Evolutionary conservation across 2,888 invertebrate genomes (phyloP).

Genomic region (Herminia tarsipennalis): DNA sequence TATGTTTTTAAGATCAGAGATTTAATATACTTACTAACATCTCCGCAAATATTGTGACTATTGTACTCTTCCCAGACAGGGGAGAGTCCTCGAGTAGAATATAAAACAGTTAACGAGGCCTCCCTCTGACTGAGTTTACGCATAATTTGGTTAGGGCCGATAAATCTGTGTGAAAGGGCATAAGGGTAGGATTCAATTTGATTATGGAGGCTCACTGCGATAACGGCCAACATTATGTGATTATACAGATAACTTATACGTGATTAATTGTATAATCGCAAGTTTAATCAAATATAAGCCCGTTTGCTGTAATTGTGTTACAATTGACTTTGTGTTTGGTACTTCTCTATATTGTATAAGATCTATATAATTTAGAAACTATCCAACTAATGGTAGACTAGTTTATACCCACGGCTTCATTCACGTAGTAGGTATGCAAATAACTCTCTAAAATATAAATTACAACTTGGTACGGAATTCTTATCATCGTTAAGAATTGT

Average conservation of each 20-base stretch:
- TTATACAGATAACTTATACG: constrained; percentile 68
- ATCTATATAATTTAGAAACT: too few relatives aligned
- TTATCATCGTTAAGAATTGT: too few relatives aligned
- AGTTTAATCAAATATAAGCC: constrained; percentile 43
- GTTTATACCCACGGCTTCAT: too few relatives aligned
- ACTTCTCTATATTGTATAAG: too few relatives aligned
- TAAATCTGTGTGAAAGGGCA: constrained; percentile 80
- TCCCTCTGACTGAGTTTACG: constrained; percentile 75
- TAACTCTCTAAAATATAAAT: too few relatives aligned
- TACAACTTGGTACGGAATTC: too few relatives aligned
- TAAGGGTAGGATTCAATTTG: constrained; percentile 61
- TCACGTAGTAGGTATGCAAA: too few relatives aligned
- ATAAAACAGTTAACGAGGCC: constrained; percentile 58
- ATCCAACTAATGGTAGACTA: too few relatives aligned
- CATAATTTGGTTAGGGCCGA: constrained; percentile 80
- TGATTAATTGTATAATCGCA: constrained; percentile 59
- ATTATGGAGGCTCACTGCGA: constrained; percentile 67
- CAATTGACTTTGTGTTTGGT: constrained; percentile 19
- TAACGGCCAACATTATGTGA: constrained; percentile 66
- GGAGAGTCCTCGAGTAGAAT: constrained; percentile 58
- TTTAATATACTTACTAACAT: neutral
- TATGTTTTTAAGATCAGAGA: neutral
- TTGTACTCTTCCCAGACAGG: constrained; percentile 41
- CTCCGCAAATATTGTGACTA: constrained; percentile 18
- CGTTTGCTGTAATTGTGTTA: constrained; percentile 36